A percentile compares a stretch with the other conserved stretches of the same genome.
These are phyloP conservation scores for Chionomys nivalis DNA, from an alignment of 2,113 vertebrate genomes.

Conservation along the genomic window DNA sequence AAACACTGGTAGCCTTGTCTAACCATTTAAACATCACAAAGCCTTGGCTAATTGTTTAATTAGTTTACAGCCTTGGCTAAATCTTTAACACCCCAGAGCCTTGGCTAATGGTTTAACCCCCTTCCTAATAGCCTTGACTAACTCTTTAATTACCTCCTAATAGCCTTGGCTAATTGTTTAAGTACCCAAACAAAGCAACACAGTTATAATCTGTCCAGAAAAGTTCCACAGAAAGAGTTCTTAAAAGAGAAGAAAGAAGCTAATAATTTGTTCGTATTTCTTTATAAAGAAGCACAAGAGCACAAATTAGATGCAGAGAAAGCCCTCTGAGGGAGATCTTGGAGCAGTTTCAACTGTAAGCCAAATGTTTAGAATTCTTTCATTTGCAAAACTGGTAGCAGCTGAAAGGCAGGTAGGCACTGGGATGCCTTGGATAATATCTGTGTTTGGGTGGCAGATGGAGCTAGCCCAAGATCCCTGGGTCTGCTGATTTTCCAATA, in stretches of 20 bases:
- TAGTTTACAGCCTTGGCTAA: background rate
- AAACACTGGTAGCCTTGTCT: background rate
- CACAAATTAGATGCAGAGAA: constrained; percentile 31
- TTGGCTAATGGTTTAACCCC: background rate
- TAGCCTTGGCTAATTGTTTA: background rate
- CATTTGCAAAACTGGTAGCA: constrained; percentile 52
- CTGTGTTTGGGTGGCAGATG: constrained; percentile 56
- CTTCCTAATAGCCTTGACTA: background rate
- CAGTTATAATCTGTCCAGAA: background rate
- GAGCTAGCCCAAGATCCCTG: constrained; percentile 57
- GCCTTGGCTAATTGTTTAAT: background rate
- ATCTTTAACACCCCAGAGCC: background rate
- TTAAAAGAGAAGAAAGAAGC: constrained; percentile 19
- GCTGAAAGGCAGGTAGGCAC: background rate
- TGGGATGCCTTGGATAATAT: constrained; percentile 64
- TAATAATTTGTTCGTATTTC: constrained; percentile 48
- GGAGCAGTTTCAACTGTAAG: constrained; percentile 40
- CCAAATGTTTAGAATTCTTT: constrained; percentile 65
- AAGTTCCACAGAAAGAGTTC: constrained; percentile 54
- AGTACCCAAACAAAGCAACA: constrained; percentile 17
- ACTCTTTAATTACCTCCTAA: background rate
- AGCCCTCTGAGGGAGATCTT: background rate
- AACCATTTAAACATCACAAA: background rate
- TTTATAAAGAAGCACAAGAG: accelerated
- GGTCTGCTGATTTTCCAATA: constrained; percentile 61